phyloP scores from a whole-genome alignment of 2,113 vertebrate genomes.

The Notarius quadriscutis region DNA sequence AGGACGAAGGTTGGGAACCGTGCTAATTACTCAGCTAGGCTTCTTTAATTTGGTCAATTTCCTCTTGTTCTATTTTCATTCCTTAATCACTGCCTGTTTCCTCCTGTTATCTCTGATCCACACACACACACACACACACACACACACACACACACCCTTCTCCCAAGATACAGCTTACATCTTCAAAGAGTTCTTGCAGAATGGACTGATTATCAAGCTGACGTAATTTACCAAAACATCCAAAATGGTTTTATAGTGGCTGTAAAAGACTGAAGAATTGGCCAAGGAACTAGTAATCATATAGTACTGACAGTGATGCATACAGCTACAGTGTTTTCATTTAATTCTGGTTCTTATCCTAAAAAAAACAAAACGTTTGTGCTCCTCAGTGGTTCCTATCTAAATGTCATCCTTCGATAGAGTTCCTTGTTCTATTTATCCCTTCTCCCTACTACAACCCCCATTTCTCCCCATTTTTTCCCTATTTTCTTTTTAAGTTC shows the following conservation, averaged over 20 bases:
- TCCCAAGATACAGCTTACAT: slow-evolving; percentile 2
- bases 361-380: background rate
- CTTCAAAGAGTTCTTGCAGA: background rate
- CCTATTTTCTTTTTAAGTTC: background rate
- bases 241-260: background rate
- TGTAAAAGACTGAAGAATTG: background rate
- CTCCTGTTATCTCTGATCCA: background rate
- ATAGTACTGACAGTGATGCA: background rate
- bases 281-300: background rate
- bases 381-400: background rate
- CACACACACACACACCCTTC: background rate
- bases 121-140: background rate
- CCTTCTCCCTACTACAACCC: background rate
- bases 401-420: background rate
- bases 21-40: background rate
- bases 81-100: background rate
- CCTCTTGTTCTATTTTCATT: background rate
- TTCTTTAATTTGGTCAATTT: slow-evolving; percentile 1
- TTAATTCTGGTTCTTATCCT: background rate
- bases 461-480: background rate
- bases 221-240: slow-evolving; percentile 2
- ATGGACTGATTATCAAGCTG: background rate
- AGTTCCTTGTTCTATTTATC: background rate
- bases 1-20: background rate
- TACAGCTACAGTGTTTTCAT: background rate